Percentiles rank a stretch among this genome's conserved stretches.
These are phyloP conservation scores for Centropristis striata DNA, from an alignment of 2,113 vertebrate species.

Conservation along the genomic window DNA sequence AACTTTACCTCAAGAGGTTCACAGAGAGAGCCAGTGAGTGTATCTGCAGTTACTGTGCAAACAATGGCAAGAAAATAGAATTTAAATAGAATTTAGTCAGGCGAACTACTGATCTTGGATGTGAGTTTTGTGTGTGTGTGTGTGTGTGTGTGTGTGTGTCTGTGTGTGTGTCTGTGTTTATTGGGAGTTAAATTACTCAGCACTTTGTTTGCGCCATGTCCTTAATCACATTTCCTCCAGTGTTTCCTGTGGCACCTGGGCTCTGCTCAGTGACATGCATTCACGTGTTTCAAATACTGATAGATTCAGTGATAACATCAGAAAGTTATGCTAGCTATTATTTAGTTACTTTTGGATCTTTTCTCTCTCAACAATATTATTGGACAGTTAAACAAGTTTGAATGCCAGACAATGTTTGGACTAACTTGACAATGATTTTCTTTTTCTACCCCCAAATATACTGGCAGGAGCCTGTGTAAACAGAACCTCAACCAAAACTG, in stretches of 20 bases:
- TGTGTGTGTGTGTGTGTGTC: neutral
- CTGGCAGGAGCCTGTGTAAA: slow-evolving; percentile 61
- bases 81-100: neutral
- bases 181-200: slow-evolving; percentile 30
- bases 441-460: slow-evolving; percentile 39
- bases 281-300: neutral
- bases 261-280: neutral
- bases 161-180: slow-evolving; percentile 34
- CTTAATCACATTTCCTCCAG: slow-evolving; percentile 18
- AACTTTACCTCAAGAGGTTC: slow-evolving; percentile 39
- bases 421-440: slow-evolving; percentile 31
- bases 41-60: neutral
- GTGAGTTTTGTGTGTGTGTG: neutral
- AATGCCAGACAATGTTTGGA: slow-evolving; percentile 62
- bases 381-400: slow-evolving; percentile 48
- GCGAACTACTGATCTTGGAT: neutral
- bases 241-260: slow-evolving; percentile 23
- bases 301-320: neutral
- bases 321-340: neutral
- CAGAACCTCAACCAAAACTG: slow-evolving; percentile 44
- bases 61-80: neutral
- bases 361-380: slow-evolving; percentile 45
- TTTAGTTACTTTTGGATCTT: slow-evolving; percentile 14
- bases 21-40: neutral
- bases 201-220: slow-evolving; percentile 28